These are phyloP conservation scores for Proteles cristata DNA, from an alignment of 2,113 vertebrate genomes.

Conservation along the genomic window DNA sequence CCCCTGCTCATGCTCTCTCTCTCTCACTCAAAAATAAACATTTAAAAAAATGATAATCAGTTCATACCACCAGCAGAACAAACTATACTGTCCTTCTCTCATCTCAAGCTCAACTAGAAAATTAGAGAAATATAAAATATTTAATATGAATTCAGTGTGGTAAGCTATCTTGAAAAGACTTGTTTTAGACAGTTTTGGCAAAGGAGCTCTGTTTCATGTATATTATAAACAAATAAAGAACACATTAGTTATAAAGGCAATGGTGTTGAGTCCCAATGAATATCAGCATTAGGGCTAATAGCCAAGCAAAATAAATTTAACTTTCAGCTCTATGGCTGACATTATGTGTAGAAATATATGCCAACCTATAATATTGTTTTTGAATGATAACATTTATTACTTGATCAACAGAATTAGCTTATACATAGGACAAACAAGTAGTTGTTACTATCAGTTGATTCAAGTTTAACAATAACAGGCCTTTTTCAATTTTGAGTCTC, in stretches of 20 bases:
- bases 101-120: slow-evolving; percentile 70
- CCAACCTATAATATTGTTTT: slow-evolving; percentile 49
- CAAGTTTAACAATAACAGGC: slow-evolving; percentile 32
- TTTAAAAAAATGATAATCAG: slow-evolving; percentile 71
- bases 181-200: not conserved
- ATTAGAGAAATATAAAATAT: slow-evolving; percentile 75
- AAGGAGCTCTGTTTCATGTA: not conserved
- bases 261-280: slow-evolving; percentile 30
- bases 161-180: slow-evolving; percentile 69
- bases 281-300: slow-evolving; percentile 41
- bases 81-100: slow-evolving; percentile 66
- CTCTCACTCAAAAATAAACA: no score
- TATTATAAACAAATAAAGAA: slow-evolving; percentile 52
- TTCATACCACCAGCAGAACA: slow-evolving; percentile 61
- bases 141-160: slow-evolving; percentile 67
- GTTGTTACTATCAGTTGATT: slow-evolving; percentile 68
- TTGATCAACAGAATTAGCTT: slow-evolving; percentile 65
- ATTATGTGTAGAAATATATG: slow-evolving; percentile 50
- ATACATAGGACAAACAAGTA: slow-evolving; percentile 60
- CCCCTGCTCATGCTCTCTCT: no score
- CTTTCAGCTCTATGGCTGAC: not conserved
- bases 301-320: not conserved
- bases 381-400: slow-evolving; percentile 37
- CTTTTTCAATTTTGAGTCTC: slow-evolving; percentile 40
- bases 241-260: slow-evolving; percentile 49